Base-by-base conservation (phyloP, 2,797 vertebrate genomes). In the Selene dorsalis region DNA sequence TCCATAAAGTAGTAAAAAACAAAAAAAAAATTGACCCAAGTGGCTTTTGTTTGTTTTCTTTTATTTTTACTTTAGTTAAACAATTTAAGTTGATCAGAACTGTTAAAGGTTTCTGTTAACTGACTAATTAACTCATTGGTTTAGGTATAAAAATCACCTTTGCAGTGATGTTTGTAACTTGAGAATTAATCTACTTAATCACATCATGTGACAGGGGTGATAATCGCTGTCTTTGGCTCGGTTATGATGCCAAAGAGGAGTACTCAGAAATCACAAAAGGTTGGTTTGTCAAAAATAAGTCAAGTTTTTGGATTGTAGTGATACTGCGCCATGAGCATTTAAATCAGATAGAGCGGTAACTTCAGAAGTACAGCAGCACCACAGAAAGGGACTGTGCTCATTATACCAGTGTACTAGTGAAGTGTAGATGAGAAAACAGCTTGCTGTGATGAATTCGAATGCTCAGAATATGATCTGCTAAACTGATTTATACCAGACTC, bases 361-460 rank as follows among this genome's bases (percentile, higher is more conserved):
- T 79, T 80, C 41, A 48, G 75, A 77, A 65, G 60, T 41, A 55
- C 26, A 53, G 32, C 58, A 64, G 32, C 32, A 41, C 45, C 63
- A 50, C 63, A 47, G 79, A 66, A 70, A 79, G 52, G 68, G 74
- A n/a, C 22, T 43, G 18, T 63, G 56, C 60, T 59, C 52, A 69
- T 73, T 80, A 45, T 24, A 61, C 35, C n/a, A n/a, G n/a, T n/a
- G n/a, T n/a, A n/a, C n/a, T n/a, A n/a, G n/a, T 67, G 56, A 55
- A 75, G 43, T 70, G 50, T 4, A 61, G 73, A 80, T 75, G 74
- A 77, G 65, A 66, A 84, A 84, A 76, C 75, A 48, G 66, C 73
- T 79, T 72, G 53, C 56, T 56, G 60, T 77, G 77, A 85, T 84
- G 69, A 78, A 84, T 80, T 55, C 28, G 66, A 75, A 76, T 20